Evolutionary conservation across 2,113 vertebrate species (phyloP).

Genomic region (Ptilorrhoa leucosticta): DNA sequence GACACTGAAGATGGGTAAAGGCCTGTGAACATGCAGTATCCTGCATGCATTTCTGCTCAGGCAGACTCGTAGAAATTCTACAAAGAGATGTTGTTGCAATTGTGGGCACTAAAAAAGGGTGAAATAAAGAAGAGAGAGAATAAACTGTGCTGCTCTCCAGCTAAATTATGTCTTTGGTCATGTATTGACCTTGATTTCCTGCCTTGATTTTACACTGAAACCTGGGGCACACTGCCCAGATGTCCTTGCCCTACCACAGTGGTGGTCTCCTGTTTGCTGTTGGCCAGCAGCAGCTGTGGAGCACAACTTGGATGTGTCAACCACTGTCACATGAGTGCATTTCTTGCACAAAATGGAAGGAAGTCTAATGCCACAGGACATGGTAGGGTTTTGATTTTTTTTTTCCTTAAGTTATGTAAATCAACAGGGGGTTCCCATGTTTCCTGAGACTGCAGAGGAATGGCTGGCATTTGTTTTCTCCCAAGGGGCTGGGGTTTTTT

Average conservation of each 20-base stretch:
- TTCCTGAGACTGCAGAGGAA: neutral
- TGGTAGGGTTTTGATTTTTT: neutral
- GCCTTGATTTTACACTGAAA: neutral
- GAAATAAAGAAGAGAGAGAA: neutral
- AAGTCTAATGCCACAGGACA: neutral
- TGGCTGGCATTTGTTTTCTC: neutral
- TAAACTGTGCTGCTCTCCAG: neutral
- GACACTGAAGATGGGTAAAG: neutral
- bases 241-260: neutral
- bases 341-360: neutral
- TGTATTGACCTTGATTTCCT: neutral
- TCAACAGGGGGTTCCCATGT: neutral
- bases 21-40: neutral
- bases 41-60: neutral
- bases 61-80: neutral
- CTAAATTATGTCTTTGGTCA: neutral
- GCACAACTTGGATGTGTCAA: neutral
- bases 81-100: neutral
- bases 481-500: accelerated
- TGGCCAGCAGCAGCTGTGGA: neutral
- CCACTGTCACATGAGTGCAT: neutral
- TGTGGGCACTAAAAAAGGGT: neutral
- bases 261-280: neutral
- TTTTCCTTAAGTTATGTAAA: neutral
- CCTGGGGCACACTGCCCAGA: neutral